Evolutionary conservation across 2,888 invertebrate genomes (phyloP).

Genomic region (Hedychridium roseum): DNA sequence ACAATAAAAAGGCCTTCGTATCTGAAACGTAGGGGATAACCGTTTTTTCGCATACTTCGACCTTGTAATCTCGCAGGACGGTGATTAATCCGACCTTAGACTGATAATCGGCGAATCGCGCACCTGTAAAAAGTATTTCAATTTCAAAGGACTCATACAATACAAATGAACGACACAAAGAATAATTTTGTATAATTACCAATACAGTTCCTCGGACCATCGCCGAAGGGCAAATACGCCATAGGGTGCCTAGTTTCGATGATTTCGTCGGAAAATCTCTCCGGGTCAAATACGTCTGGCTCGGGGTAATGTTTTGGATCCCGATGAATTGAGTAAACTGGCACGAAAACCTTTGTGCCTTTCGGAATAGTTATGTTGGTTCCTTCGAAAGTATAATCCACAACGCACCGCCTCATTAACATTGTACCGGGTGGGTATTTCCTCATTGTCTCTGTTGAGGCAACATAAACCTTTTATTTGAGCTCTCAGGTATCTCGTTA

Average conservation of each 20-base stretch:
- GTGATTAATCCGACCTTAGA: slow-evolving; percentile 43
- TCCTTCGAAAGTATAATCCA: slow-evolving; percentile 37
- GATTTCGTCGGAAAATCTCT: slow-evolving; percentile 42
- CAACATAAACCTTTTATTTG: slow-evolving; percentile 39
- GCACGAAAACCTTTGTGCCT: slow-evolving; percentile 33
- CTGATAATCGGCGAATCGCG: slow-evolving; percentile 25
- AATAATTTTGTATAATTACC: slow-evolving; percentile 31
- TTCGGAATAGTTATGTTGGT: slow-evolving; percentile 36
- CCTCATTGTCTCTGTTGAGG: too few relatives aligned
- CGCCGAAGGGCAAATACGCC: slow-evolving; percentile 39
- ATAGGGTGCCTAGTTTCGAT: slow-evolving; percentile 37
- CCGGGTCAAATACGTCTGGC: slow-evolving; percentile 45
- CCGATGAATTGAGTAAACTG: slow-evolving; percentile 42
- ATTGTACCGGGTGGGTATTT: too few relatives aligned
- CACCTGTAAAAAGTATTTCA: slow-evolving; percentile 11
- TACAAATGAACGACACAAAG: slow-evolving; percentile 19
- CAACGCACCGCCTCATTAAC: slow-evolving; percentile 30
- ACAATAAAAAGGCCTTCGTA: slow-evolving; percentile 17
- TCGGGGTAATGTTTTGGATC: slow-evolving; percentile 45
- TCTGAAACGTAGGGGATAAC: slow-evolving; percentile 21
- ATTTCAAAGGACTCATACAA: neutral
- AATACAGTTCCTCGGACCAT: slow-evolving; percentile 46
- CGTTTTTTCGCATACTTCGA: slow-evolving; percentile 37
- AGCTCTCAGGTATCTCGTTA: neutral
- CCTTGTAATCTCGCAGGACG: slow-evolving; percentile 43